Evolutionary conservation across 2,888 invertebrate species (phyloP), one percentile per base, ranked within the genome.

Genomic region (Griposia aprilina): DNA sequence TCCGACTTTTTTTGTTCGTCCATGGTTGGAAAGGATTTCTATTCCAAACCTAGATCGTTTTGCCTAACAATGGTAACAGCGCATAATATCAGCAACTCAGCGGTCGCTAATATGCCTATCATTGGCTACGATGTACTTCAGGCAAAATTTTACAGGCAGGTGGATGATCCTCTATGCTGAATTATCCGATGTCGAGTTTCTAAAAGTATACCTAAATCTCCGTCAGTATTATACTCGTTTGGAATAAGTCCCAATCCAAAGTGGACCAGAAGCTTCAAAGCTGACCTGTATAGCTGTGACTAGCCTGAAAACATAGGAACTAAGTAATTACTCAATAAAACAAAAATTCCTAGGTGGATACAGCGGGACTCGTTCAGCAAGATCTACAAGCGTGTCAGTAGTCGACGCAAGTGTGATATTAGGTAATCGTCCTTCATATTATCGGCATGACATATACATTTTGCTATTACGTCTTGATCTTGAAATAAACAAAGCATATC

Each of bases 401-500:
- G 92, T 93, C 26, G 95, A 96, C 74, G 93, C 96, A 26, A 96
- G 95, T 87, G 96, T 96, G 50, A 94, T 97, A 85, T 89, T 97
- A 87, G 97, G 97, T 96, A 92, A 86, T 48, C 20, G 1, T 48
- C 23, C 36, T n/a, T 59, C 45, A 59, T 57, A 67, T 26, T 62
- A 17, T n/a, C 41, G 20, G 30, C 45, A 48, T 57, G n/a, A n/a
- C n/a, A n/a, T n/a, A n/a, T n/a, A n/a, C 13, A 30, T 52, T 20
- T 50, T n/a, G 7, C 48, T 80, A 15, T 59, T 65, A 69, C 52
- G 50, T 62, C 36, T 59, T 55, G 10, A 50, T 76, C 30, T 66
- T 50, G 8, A 65, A 50, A 36, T 63, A 57, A 68, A 23, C 60
- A 52, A 36, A 59, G 5, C 0, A 13, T 17, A 2, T 45, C 50